Conservation (phyloP, 2,888 invertebrate genomes). For the Tridacna crocea region DNA sequence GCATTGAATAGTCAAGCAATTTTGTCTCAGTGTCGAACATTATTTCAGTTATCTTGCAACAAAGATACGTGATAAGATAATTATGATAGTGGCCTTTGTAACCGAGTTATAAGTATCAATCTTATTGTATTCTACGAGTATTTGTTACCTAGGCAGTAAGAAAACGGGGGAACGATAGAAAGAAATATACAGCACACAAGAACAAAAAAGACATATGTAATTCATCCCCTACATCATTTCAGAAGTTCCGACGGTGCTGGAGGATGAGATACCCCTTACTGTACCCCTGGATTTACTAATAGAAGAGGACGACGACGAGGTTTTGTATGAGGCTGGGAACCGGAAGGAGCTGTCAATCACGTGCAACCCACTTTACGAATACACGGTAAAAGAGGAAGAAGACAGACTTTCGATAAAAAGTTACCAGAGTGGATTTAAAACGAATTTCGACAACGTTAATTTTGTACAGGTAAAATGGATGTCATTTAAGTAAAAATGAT, state of each 20-base stretch:
- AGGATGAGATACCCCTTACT: constrained; percentile 43
- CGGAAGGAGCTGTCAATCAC: constrained; percentile 53
- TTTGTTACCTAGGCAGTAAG: too few relatives aligned
- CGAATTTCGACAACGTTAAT: constrained; percentile 59
- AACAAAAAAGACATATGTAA: too few relatives aligned
- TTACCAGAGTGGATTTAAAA: constrained; percentile 57
- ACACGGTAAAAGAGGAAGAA: constrained; percentile 54
- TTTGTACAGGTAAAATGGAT: constrained; percentile 40
- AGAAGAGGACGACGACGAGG: constrained; percentile 57
- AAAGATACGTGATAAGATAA: too few relatives aligned
- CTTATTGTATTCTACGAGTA: too few relatives aligned
- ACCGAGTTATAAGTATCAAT: too few relatives aligned
- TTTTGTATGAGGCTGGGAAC: constrained; percentile 57
- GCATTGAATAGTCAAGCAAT: too few relatives aligned
- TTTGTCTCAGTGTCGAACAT: too few relatives aligned
- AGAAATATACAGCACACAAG: too few relatives aligned
- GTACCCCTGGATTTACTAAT: constrained; percentile 58
- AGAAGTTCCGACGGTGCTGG: constrained; percentile 60
- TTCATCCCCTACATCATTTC: not conserved
- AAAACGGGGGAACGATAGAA: too few relatives aligned
- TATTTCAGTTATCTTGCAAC: too few relatives aligned
- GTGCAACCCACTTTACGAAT: constrained; percentile 60
- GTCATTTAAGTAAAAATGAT: too few relatives aligned
- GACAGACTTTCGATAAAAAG: constrained; percentile 55
- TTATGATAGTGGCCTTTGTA: too few relatives aligned